Evolutionary conservation across 2,797 vertebrate species (phyloP).

Genomic region (Pantherophis vulpinus): DNA sequence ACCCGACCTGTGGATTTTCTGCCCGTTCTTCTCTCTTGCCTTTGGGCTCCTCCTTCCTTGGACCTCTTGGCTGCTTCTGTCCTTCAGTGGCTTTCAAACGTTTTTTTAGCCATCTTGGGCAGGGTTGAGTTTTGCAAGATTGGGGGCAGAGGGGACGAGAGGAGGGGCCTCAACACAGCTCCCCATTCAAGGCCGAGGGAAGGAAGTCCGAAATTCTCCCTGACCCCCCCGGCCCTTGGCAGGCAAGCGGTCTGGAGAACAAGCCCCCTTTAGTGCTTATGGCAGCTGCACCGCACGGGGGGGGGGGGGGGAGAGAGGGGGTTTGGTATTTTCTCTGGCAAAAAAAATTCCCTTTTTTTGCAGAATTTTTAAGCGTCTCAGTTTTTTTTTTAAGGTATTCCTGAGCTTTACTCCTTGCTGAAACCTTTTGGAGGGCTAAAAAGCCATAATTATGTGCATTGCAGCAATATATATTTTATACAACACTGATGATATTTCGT

Average conservation of each 20-base stretch:
- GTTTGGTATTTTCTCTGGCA: background rate
- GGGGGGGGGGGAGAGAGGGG: background rate
- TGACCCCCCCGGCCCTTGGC: background rate
- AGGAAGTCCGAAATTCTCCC: background rate
- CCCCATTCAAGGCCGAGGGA: background rate
- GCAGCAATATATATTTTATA: too few species aligned
- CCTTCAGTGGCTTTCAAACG: background rate
- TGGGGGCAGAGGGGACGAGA: background rate
- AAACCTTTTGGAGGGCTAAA: background rate
- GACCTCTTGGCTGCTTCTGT: too few species aligned
- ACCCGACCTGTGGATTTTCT: background rate
- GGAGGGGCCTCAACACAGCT: background rate
- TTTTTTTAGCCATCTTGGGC: background rate
- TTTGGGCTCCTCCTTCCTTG: background rate
- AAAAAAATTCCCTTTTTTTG: background rate
- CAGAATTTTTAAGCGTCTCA: background rate
- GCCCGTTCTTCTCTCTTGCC: background rate
- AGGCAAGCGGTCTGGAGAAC: background rate
- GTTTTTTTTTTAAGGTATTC: background rate
- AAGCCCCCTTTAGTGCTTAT: background rate
- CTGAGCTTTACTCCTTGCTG: background rate
- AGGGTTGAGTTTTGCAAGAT: background rate
- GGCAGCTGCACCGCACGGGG: background rate
- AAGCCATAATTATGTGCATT: background rate
- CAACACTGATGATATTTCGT: background rate